These are phyloP conservation scores for Lydus trimaculatus DNA, from an alignment of 2,888 invertebrate species.

Conservation along the genomic window DNA sequence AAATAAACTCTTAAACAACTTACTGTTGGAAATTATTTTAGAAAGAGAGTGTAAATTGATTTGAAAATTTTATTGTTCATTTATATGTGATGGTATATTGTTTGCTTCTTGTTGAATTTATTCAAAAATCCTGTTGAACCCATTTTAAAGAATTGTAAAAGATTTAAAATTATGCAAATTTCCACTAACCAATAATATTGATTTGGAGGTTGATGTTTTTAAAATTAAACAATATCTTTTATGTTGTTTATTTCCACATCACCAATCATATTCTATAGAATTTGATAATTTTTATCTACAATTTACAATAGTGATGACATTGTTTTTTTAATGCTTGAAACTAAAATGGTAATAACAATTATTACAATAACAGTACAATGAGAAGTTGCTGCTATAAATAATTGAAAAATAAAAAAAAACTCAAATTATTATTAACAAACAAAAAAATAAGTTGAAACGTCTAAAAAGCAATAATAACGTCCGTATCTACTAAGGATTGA, in stretches of 20 bases:
- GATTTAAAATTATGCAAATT: constrained; percentile 29
- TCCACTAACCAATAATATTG: constrained; percentile 44
- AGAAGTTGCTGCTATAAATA: not conserved
- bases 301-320: not conserved
- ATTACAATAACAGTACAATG: not conserved
- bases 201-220: too few relatives aligned
- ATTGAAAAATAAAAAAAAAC: not conserved
- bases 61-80: not conserved
- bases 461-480: constrained; percentile 22
- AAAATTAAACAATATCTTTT: too few relatives aligned
- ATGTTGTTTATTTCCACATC: too few relatives aligned
- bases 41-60: constrained; percentile 2
- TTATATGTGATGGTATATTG: not conserved
- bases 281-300: constrained; percentile 28
- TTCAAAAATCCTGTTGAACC: not conserved
- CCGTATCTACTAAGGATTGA: constrained; percentile 20
- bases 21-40: not conserved
- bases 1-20: constrained; percentile 10
- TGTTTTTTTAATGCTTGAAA: too few relatives aligned
- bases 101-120: not conserved
- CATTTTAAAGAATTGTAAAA: not conserved
- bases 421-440: too few relatives aligned
- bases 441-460: not conserved
- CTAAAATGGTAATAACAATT: not conserved
- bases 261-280: constrained; percentile 34